Evolutionary conservation across 2,113 vertebrate species (phyloP), one percentile per base, ranked within the genome.

Genomic region (Meriones unguiculatus): DNA sequence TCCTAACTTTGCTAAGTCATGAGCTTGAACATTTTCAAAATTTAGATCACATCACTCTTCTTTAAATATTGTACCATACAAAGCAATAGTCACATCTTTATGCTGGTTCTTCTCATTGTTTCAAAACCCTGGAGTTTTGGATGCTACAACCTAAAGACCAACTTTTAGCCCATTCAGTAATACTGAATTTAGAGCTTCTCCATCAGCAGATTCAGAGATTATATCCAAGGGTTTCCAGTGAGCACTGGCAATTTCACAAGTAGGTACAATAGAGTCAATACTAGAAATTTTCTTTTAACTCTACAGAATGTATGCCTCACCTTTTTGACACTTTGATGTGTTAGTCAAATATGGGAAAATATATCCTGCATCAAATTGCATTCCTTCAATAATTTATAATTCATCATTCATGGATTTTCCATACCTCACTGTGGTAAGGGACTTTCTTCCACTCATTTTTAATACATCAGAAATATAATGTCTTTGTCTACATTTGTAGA

Each of bases 201-300:
- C 99, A 82, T 99, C 99, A 97, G 99, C 99, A 95, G 99, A 99
- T 97, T 99, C 99, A 17, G 99, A 99, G 93, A 99, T 98, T 57
- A 99, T 99, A 52, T 99, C 99, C 98, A 99, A 98, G 13, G 99
- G 99, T 96, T 99, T 99, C 78, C 99, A 99, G 96, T 99, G 99
- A 98, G 99, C 98, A 98, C 99, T 99, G 97, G 99, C 99, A 92
- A 99, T 98, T 98, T 99, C 99, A 97, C 99, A 99, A 91, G 99
- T 99, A 4, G 99, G 99, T 38, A 99, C 99, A 69, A 99, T 99
- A 97, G 99, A 99, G 98, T 99, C 99, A 54, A 99, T 99, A 18
- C 98, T 99, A 96, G 99, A 99, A 96, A 99, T 99, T 98, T 99
- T 99, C 98, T 99, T 99, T 98, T 99, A 99, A 69, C 99, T 99